Base-by-base conservation (phyloP, 2,797 vertebrate genomes). In the Lindbergichthys nudifrons region DNA sequence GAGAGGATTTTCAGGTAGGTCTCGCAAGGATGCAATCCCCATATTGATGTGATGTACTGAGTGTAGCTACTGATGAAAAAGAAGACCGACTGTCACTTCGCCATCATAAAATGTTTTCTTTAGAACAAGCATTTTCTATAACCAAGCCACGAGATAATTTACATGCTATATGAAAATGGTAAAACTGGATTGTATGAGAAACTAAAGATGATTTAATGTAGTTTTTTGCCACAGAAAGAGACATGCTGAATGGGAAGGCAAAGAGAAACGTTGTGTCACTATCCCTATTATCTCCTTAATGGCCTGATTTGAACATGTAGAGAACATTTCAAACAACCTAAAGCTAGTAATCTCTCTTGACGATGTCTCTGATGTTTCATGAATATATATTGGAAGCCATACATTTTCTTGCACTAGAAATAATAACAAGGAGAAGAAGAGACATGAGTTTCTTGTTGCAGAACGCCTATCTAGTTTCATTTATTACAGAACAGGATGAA, bases 401-500 rank as follows among this genome's bases (percentile, higher is more conserved):
- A 43, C 10, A 32, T 70, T 63, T 56, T 2, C 18, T 46, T 7
- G 16, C 10, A 71, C 12, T 13, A 61, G 18, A 75, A 69, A 74
- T 61, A 70, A 73, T 36, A 65, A 19, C 18, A 5, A 43, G 43
- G 21, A 36, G 30, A 81, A 8, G 3, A 51, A 56, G 30, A 58
- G 54, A 66, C 52, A 21, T 23, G 45, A 52, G 45, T 41, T 67
- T 74, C 9, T 65, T 73, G 65, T 70, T 30, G n/a, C 54, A 48
- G 59, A 70, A 54, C 2, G 11, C 57, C 64, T 51, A 46, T 23
- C n/a, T 42, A 79, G 74, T 76, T 78, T 67, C 41, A 70, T 63
- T 82, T 36, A 84, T 76, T 62, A 69, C 51, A 70, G 48, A 51
- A 60, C 5, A 58, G 53, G 50, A 75, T 61, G 72, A 83, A 80